These are phyloP conservation scores for Charadrius vociferus DNA, from an alignment of 2,113 vertebrate genomes.

Conservation along the genomic window DNA sequence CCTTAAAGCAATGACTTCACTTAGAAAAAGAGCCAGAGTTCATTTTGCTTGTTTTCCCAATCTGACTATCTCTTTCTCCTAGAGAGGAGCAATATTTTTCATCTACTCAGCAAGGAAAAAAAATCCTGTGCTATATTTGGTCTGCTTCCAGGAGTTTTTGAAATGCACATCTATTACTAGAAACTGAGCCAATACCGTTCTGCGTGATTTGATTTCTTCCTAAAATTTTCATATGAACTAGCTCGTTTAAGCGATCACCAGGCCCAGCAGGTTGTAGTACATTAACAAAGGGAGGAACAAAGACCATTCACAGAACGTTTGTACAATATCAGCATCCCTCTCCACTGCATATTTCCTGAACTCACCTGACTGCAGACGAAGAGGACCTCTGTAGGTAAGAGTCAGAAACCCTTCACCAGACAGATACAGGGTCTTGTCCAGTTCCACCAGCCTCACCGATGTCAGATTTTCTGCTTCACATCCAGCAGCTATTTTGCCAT, in stretches of 20 bases:
- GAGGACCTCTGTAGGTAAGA: constrained; percentile 84
- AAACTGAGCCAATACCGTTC: not conserved
- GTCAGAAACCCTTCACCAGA: constrained; percentile 85
- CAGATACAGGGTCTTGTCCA: constrained; percentile 82
- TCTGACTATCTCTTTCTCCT: not conserved
- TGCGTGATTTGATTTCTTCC: not conserved
- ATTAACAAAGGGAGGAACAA: not conserved
- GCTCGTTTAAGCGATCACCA: not conserved
- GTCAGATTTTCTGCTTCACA: constrained; percentile 77
- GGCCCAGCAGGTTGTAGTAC: not conserved
- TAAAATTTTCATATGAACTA: not conserved
- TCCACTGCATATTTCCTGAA: not conserved
- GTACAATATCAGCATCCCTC: not conserved
- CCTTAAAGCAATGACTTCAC: not conserved
- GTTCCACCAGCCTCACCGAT: constrained; percentile 72
- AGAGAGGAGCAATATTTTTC: not conserved
- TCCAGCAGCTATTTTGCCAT: constrained; percentile 70
- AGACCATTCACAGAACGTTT: not conserved
- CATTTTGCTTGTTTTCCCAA: not conserved
- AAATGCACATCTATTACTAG: not conserved
- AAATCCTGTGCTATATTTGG: not conserved
- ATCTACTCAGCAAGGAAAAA: not conserved
- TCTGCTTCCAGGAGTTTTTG: not conserved
- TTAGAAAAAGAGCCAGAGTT: not conserved
- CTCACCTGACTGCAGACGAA: constrained; percentile 75